phyloP scores from a whole-genome alignment of 1,140 invertebrate species.

The Atopsyche davidsoni region DNA sequence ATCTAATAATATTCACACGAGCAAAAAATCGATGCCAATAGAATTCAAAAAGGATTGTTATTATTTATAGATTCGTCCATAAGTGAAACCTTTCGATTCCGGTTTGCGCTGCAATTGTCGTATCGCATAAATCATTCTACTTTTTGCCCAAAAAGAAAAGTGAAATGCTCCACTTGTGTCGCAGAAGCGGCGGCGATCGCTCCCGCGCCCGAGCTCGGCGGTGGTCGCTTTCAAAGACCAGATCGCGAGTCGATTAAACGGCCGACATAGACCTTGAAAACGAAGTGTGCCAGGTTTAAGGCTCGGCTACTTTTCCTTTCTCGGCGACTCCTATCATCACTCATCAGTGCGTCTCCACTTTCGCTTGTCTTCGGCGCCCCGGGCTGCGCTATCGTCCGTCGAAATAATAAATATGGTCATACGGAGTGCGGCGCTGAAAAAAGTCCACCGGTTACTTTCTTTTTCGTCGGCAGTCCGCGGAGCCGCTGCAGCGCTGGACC shows the following conservation, averaged over 20 bases:
- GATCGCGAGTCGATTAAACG: constrained; percentile 9
- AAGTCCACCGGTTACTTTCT: constrained; percentile 23
- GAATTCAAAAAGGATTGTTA: neutral
- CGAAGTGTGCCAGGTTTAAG: constrained; percentile 24
- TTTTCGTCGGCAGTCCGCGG: constrained; percentile 9
- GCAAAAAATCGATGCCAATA: neutral
- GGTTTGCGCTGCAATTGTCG: neutral
- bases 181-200: neutral
- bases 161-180: constrained; percentile 17
- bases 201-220: neutral
- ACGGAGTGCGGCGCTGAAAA: neutral
- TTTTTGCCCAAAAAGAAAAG: constrained; percentile 10
- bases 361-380: constrained; percentile 20
- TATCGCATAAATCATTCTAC: neutral
- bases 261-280: constrained; percentile 29
- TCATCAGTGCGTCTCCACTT: constrained; percentile 25
- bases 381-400: constrained; percentile 7
- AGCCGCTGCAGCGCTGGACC: neutral
- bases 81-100: neutral
- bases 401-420: constrained; percentile 14
- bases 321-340: constrained; percentile 24
- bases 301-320: constrained; percentile 29
- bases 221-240: neutral
- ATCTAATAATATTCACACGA: neutral
- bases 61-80: neutral